Percentiles rank a stretch among this genome's conserved stretches.
Evolutionary conservation across 2,797 vertebrate species (phyloP).

Genomic region (Myotis findleyi): DNA sequence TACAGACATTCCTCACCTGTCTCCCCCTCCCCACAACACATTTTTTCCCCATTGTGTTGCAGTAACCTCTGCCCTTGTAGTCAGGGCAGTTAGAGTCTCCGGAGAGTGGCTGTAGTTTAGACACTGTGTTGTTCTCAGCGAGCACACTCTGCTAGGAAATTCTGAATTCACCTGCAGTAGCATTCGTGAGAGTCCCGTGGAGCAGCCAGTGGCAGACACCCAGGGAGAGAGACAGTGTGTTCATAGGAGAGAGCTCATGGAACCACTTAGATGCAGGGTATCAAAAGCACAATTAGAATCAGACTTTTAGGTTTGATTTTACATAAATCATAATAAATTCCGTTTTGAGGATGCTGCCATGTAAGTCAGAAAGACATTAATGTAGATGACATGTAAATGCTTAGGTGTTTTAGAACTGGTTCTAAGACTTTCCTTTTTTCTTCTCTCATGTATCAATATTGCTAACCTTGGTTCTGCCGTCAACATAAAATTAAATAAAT

Average conservation of each 20-base stretch:
- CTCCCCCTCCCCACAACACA: neutral
- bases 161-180: neutral
- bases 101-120: neutral
- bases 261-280: neutral
- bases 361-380: neutral
- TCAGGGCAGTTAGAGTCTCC: neutral
- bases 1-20: neutral
- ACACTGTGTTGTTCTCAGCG: neutral
- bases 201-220: neutral
- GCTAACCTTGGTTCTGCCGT: conserved; percentile 10
- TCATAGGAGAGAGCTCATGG: neutral
- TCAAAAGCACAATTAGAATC: conserved; percentile 13
- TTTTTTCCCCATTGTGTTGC: neutral
- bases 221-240: neutral
- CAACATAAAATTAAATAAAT: conserved; percentile 41
- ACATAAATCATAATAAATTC: neutral
- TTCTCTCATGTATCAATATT: neutral
- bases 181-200: conserved; percentile 7
- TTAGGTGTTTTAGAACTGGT: neutral
- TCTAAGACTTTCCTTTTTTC: neutral
- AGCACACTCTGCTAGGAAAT: neutral
- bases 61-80: neutral
- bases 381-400: neutral
- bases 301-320: neutral
- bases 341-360: neutral